Conservation (phyloP, 2,797 vertebrate species). For the Bradypodion pumilum region DNA sequence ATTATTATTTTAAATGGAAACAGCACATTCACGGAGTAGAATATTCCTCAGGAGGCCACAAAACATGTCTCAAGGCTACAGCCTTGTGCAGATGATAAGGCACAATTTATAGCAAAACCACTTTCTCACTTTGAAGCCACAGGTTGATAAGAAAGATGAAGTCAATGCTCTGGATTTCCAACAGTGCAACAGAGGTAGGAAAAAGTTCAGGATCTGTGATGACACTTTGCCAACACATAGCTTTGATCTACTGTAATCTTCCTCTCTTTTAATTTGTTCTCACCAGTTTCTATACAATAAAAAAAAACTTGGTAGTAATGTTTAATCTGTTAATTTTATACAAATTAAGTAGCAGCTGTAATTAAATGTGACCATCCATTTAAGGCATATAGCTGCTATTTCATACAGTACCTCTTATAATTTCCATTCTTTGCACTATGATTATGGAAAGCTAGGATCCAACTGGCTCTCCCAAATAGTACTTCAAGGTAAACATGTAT, state of each 20-base stretch:
- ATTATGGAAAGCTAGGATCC: constrained; percentile 67
- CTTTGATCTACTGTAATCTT: background rate
- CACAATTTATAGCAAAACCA: background rate
- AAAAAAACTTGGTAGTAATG: constrained; percentile 65
- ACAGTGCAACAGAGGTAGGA: background rate
- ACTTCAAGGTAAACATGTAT: constrained; percentile 71
- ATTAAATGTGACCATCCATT: constrained; percentile 68
- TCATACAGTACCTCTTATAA: constrained; percentile 57
- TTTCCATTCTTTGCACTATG: constrained; percentile 52
- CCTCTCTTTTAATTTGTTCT: constrained; percentile 59
- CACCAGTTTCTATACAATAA: constrained; percentile 58
- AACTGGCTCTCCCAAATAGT: constrained; percentile 58
- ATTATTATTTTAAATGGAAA: background rate
- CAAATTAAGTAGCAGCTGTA: constrained; percentile 61
- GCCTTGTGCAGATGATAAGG: background rate
- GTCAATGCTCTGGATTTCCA: background rate
- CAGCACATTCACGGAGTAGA: background rate
- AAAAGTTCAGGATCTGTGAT: background rate
- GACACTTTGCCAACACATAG: background rate
- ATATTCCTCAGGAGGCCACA: background rate
- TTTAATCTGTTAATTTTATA: constrained; percentile 68
- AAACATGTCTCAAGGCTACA: background rate
- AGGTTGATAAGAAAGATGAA: background rate
- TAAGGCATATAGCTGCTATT: constrained; percentile 39
- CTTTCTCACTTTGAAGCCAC: background rate